These are phyloP conservation scores for Metacarcinus magister DNA, from an alignment of 2,888 invertebrate genomes.

Conservation along the genomic window DNA sequence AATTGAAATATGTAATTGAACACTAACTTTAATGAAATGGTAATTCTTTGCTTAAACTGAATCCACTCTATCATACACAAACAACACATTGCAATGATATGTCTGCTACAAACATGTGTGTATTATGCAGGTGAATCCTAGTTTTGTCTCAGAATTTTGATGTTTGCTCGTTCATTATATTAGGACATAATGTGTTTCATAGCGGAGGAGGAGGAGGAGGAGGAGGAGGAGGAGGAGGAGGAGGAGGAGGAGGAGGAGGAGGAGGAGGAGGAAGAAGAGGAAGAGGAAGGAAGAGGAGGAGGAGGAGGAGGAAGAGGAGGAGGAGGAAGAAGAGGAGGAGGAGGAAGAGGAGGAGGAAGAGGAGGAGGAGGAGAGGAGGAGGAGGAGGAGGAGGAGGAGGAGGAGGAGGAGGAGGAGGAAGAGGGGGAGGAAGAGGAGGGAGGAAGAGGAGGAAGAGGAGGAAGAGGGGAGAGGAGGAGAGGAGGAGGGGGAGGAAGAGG, in stretches of 20 bases:
- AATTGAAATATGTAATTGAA: no score
- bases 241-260: neutral
- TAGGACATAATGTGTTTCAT: neutral
- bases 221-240: neutral
- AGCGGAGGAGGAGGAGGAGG: no score
- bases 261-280: neutral
- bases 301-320: neutral
- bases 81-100: neutral
- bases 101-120: neutral
- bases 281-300: conserved; percentile 13
- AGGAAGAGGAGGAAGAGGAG: neutral
- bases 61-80: neutral
- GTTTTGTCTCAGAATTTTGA: neutral
- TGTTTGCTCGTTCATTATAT: neutral
- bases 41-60: neutral
- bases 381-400: no score
- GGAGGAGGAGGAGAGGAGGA: neutral
- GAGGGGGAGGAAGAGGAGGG: neutral
- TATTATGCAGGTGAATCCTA: neutral
- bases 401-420: no score
- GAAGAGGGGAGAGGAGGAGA: neutral
- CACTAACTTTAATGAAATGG: no score
- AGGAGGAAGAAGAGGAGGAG: neutral
- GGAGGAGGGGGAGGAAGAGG: neutral
- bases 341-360: neutral